Base-by-base conservation (phyloP, 2,888 invertebrate species). In the Hypolimnas misippus region DNA sequence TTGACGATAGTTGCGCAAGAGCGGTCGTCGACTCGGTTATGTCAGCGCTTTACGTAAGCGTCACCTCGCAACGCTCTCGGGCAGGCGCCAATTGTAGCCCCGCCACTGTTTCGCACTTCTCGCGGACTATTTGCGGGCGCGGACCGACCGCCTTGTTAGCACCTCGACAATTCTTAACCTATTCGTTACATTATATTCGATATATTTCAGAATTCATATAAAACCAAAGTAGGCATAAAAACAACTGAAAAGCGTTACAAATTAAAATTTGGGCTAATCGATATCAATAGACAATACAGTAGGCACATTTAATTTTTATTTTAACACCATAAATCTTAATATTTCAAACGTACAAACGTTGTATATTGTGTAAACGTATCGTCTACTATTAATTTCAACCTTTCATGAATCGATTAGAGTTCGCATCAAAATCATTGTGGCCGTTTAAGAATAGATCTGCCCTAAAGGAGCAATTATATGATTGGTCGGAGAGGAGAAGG, bases 21-120 rank as follows among this genome's bases (percentile, higher is more conserved):
- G 74, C 90, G 91, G 92, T 91, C 91, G 89, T 88, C 90, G 91
- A 91, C 91, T 89, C 83, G 87, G 85, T 92, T 92, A 92, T 92
- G 89, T 92, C 92, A 91, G 89, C 79, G 76, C 78, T 79, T 92
- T 92, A 90, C 91, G 90, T 92, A 91, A 92, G 81, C 83, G 80
- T 85, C 86, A 86, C 87, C 87, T 89, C 89, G 90, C 87, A 86
- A 86, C 83, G 86, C 79, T 87, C 87, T 84, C 86, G 80, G 83
- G 78, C 86, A 82, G 80, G 80, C 84, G 81, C 83, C 86, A 83
- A 79, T 84, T 85, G 85, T 86, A 78, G 82, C 79, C 78, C 82
- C 84, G 84, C 73, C 82, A 82, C 79, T 83, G 78, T 85, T 89
- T 90, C 84, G 87, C 89, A 90, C 89, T 86, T 87, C 83, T 78